Conservation (phyloP, 2,113 vertebrate species). For the Sorex fumeus region DNA sequence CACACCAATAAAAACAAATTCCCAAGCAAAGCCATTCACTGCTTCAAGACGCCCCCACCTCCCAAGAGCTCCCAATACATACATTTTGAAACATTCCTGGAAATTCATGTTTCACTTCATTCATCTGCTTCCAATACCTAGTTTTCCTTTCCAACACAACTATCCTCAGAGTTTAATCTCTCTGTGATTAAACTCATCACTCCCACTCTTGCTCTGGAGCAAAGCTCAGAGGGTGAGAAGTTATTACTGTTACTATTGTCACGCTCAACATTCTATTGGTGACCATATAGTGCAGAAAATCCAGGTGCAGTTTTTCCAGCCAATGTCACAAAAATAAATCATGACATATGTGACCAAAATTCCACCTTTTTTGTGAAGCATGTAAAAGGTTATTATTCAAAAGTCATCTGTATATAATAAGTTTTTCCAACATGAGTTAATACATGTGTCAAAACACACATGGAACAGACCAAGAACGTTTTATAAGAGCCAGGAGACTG, state of each 20-base stretch:
- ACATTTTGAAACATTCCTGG: slow-evolving; percentile 61
- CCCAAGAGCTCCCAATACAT: slow-evolving; percentile 56
- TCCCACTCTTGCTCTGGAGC: background rate
- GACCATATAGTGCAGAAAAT: slow-evolving; percentile 56
- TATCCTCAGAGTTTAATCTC: background rate
- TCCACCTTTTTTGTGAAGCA: background rate
- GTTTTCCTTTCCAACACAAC: slow-evolving; percentile 55
- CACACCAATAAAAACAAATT: slow-evolving; percentile 25
- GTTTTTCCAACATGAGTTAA: slow-evolving; percentile 60
- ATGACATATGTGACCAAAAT: slow-evolving; percentile 45
- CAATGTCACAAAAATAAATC: slow-evolving; percentile 65
- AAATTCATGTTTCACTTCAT: slow-evolving; percentile 69
- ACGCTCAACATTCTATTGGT: slow-evolving; percentile 61
- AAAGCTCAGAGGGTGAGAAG: slow-evolving; percentile 29
- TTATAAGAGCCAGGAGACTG: background rate
- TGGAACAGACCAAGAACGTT: background rate
- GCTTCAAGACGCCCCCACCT: background rate
- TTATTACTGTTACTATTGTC: slow-evolving; percentile 33
- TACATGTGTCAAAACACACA: slow-evolving; percentile 11
- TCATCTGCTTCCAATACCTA: slow-evolving; percentile 67
- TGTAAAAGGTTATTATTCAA: slow-evolving; percentile 52
- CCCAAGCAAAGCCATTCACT: slow-evolving; percentile 36
- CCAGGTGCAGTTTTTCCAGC: slow-evolving; percentile 64
- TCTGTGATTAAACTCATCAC: background rate
- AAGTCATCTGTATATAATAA: slow-evolving; percentile 57